These are phyloP conservation scores for Drosophila quadrilineata DNA, from an alignment of 1,140 invertebrate species.

Conservation along the genomic window DNA sequence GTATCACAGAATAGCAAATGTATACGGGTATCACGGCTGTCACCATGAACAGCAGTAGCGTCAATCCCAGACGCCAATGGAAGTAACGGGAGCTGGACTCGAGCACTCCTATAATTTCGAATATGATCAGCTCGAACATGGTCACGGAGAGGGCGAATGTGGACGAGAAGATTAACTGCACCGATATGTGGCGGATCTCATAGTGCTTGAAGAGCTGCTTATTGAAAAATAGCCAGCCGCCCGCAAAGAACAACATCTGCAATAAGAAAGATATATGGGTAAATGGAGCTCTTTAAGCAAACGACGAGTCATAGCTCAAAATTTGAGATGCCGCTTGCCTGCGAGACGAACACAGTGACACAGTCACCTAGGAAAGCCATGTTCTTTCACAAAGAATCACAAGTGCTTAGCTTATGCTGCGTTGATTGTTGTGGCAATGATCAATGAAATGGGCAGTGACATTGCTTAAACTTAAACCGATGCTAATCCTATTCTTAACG, in stretches of 20 bases:
- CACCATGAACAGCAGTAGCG: conserved; percentile 95
- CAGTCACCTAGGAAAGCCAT: conserved; percentile 88
- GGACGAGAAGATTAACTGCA: conserved; percentile 97
- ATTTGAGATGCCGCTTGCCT: conserved; percentile 82
- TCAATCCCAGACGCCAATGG: conserved; percentile 97
- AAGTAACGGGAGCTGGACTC: conserved; percentile 97
- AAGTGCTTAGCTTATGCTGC: conserved; percentile 13
- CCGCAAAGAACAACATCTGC: conserved; percentile 95
- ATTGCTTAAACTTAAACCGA: conserved; percentile 37
- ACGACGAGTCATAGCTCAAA: neutral
- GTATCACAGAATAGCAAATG: conserved; percentile 96
- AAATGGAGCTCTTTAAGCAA: no score
- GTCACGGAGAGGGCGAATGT: conserved; percentile 99
- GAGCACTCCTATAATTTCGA: conserved; percentile 98
- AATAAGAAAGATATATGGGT: neutral
- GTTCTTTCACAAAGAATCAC: conserved; percentile 26
- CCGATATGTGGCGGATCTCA: conserved; percentile 96
- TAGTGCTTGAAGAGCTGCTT: conserved; percentile 99
- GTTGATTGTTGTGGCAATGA: conserved; percentile 11
- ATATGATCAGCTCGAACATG: conserved; percentile 99
- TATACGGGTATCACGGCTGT: conserved; percentile 98
- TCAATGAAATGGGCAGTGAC: conserved; percentile 29
- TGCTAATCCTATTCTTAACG: neutral
- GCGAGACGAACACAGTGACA: conserved; percentile 86
- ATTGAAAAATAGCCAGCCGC: conserved; percentile 99